Base-by-base conservation (phyloP, 1,140 invertebrate species). In the Philotrypesis tridentata region DNA sequence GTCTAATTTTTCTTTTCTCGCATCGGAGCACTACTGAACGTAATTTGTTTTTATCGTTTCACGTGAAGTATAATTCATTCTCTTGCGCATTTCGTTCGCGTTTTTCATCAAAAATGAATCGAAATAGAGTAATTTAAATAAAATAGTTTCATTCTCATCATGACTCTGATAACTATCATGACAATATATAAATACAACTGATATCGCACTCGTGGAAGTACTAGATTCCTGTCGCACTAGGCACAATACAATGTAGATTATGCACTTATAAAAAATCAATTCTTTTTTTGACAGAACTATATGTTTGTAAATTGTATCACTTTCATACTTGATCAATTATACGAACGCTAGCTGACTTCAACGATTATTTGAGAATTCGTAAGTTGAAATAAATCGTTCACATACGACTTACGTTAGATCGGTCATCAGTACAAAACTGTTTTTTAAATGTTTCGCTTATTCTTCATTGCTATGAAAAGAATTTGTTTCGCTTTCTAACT, bases 371-470 rank as follows among this genome's bases (percentile, higher is more conserved):
- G 25, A 77, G 25, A 73, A 76, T 23, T 60, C 48, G 40, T 8
- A 77, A 71, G 31, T 23, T 73, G 71, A 71, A 82, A 81, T 76
- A 63, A 75, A 77, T 55, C 75, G 80, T 67, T 77, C 55, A 61
- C 72, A 12, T 68, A 60, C 17, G 31, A 23, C 31, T 76, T 65
- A 48, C 60, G 37, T 11, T 65, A 23, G 72, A 71, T 77, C 74
- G 75, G 21, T 82, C 61, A 55, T 72, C 68, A 63, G 68, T 78
- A 82, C 40, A 82, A 82, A 82, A 63, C 71, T 25, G 61, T 78
- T 48, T 73, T 48, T 73, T 65, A 9, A 72, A 73, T 78, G 65
- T 71, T 71, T 76, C 67, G 23, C 65, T 63, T 25, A 73, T 25
- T 73, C 25, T 73, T 73, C 60, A 43, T 61, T 72, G 76, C 14